These are phyloP conservation scores for Leucopsar rothschildi DNA, from an alignment of 2,113 vertebrate genomes.

Conservation along the genomic window DNA sequence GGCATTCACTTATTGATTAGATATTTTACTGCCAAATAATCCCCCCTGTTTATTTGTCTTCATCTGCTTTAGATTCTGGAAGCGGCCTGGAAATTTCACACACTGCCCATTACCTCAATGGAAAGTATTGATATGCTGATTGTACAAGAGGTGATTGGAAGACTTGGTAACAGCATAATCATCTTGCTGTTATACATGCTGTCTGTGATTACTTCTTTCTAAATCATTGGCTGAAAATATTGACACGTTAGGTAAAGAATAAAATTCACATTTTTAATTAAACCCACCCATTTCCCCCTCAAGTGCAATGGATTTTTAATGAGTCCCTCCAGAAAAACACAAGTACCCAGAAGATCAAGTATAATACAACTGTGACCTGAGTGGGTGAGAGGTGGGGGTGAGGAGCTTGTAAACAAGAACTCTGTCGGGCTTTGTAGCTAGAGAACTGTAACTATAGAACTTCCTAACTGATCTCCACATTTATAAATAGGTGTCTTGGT, in stretches of 20 bases:
- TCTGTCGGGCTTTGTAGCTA: neutral
- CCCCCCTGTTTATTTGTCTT: conserved; percentile 4
- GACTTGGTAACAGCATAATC: neutral
- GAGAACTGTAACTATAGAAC: neutral
- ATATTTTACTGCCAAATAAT: conserved; percentile 34
- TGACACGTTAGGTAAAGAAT: conserved; percentile 38
- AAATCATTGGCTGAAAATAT: conserved; percentile 60
- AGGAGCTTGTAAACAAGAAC: neutral
- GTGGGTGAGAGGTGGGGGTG: neutral
- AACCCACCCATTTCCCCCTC: neutral
- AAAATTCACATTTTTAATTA: conserved; percentile 25
- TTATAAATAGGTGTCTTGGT: neutral
- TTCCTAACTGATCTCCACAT: neutral
- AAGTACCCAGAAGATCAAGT: neutral
- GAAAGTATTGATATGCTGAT: conserved; percentile 63
- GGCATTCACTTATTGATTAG: conserved; percentile 58
- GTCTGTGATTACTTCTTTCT: neutral
- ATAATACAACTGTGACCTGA: neutral
- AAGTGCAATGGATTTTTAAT: conserved; percentile 18
- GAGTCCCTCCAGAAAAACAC: neutral
- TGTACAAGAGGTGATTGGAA: neutral
- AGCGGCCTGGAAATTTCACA: conserved; percentile 9
- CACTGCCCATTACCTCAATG: conserved; percentile 50
- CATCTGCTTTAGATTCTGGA: conserved; percentile 44
- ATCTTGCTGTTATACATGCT: conserved; percentile 23